Evolutionary conservation across 2,888 invertebrate genomes (phyloP).

Genomic region (Ditylenchus weischeri): DNA sequence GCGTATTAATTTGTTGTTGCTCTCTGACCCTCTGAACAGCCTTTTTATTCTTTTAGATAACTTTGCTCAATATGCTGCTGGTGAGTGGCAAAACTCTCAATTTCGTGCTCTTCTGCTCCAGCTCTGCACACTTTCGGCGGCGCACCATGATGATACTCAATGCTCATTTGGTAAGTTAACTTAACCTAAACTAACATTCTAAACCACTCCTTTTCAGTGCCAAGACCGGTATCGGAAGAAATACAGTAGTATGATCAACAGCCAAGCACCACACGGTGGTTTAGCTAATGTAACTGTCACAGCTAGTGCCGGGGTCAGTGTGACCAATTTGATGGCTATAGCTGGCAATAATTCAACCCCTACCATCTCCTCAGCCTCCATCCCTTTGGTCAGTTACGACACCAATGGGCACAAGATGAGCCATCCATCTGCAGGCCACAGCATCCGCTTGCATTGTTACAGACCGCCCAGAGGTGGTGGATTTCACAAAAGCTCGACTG

Average conservation of each 20-base stretch:
- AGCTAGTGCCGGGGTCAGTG: too few species aligned
- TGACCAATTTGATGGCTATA: too few species aligned
- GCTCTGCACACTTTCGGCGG: slow-evolving; percentile 39
- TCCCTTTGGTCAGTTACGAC: too few species aligned
- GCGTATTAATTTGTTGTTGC: too few species aligned
- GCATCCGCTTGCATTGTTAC: slow-evolving; percentile 18
- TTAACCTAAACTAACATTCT: background rate
- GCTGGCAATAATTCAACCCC: too few species aligned
- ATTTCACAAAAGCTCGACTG: too few species aligned
- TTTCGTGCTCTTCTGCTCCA: slow-evolving; percentile 41
- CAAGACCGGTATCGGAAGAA: slow-evolving; percentile 29
- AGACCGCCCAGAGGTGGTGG: too few species aligned
- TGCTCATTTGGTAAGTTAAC: slow-evolving; percentile 33
- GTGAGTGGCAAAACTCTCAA: slow-evolving; percentile 39
- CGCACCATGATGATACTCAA: slow-evolving; percentile 38
- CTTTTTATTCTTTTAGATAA: slow-evolving; percentile 16
- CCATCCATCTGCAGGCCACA: slow-evolving; percentile 57
- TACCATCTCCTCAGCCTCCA: too few species aligned
- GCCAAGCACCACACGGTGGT: background rate
- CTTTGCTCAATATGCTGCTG: slow-evolving; percentile 34
- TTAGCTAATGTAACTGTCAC: too few species aligned
- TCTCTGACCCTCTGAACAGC: too few species aligned
- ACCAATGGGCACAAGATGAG: slow-evolving; percentile 31
- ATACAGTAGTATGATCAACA: slow-evolving; percentile 21
- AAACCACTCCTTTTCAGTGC: slow-evolving; percentile 23